A percentile compares a stretch with the other conserved stretches of the same genome.
These are phyloP conservation scores for Stenotaenia linearis DNA, from an alignment of 2,888 invertebrate species.

Conservation along the genomic window DNA sequence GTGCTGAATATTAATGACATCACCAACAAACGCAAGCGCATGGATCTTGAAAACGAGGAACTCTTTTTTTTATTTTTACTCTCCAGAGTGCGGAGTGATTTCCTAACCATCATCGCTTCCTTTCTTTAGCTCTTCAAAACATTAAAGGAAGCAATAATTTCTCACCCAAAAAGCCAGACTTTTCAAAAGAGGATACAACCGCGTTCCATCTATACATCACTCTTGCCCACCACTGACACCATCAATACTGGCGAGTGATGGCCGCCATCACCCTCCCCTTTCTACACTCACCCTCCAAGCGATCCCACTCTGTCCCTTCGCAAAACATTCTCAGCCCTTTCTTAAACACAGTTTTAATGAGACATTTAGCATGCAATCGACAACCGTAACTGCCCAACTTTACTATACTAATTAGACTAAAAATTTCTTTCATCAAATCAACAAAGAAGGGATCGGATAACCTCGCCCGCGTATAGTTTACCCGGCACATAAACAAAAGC, in stretches of 20 bases:
- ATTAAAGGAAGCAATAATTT: not conserved
- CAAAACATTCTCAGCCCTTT: not conserved
- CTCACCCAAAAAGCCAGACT: not conserved
- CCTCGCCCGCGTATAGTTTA: not conserved
- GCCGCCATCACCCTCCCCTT: slow-evolving; percentile 11
- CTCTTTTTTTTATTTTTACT: not conserved
- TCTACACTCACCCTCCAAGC: not conserved
- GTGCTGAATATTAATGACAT: not conserved
- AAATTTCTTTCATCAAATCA: not conserved
- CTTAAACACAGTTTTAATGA: not conserved
- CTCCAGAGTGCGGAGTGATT: not conserved
- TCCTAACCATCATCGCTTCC: not conserved
- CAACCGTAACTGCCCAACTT: not conserved
- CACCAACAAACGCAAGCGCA: not conserved
- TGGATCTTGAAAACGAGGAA: not conserved
- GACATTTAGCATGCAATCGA: not conserved
- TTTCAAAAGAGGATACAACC: slow-evolving; percentile 11
- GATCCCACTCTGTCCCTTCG: not conserved
- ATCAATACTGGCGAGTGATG: not conserved
- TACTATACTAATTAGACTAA: not conserved
- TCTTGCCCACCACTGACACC: not conserved
- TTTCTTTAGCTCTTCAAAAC: not conserved
- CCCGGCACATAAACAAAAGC: not conserved
- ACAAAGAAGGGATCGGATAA: too few species aligned
- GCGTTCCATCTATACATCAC: not conserved